These are phyloP conservation scores for Anthopleura xanthogrammica DNA, from an alignment of 92 coral and sea anemone genomes.

Conservation along the genomic window DNA sequence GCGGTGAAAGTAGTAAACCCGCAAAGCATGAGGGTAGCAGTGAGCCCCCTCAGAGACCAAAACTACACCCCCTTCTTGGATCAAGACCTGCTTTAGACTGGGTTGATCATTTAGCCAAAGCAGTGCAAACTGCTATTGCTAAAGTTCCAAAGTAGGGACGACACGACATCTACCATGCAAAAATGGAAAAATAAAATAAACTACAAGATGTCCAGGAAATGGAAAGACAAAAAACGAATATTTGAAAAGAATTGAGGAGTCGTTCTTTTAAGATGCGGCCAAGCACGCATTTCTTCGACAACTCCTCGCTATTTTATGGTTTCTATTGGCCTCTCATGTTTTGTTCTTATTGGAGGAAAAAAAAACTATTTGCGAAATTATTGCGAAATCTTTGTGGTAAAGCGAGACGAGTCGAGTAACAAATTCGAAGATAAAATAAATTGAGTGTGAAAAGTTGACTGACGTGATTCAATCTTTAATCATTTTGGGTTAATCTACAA, in stretches of 20 bases:
- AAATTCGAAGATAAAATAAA: not conserved
- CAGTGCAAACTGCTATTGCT: constrained; percentile 60
- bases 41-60: constrained; percentile 33
- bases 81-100: constrained; percentile 61
- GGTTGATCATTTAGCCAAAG: constrained; percentile 74
- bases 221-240: not conserved
- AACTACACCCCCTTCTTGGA: constrained; percentile 54
- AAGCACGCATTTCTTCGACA: not conserved
- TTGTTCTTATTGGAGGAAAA: not conserved
- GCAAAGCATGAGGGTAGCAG: constrained; percentile 43
- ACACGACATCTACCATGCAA: not conserved
- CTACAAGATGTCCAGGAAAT: not conserved
- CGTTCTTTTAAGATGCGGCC: not conserved
- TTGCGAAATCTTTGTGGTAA: not conserved
- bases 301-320: not conserved
- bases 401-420: constrained; percentile 1
- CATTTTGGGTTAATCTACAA: not conserved
- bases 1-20: constrained; percentile 47
- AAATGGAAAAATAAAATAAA: not conserved
- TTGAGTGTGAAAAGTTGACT: not conserved
- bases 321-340: not conserved
- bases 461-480: not conserved
- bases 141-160: constrained; percentile 57
- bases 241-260: not conserved
- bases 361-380: not conserved